These are phyloP conservation scores for Pardalotus punctatus DNA, from an alignment of 2,113 vertebrate genomes.

Conservation along the genomic window DNA sequence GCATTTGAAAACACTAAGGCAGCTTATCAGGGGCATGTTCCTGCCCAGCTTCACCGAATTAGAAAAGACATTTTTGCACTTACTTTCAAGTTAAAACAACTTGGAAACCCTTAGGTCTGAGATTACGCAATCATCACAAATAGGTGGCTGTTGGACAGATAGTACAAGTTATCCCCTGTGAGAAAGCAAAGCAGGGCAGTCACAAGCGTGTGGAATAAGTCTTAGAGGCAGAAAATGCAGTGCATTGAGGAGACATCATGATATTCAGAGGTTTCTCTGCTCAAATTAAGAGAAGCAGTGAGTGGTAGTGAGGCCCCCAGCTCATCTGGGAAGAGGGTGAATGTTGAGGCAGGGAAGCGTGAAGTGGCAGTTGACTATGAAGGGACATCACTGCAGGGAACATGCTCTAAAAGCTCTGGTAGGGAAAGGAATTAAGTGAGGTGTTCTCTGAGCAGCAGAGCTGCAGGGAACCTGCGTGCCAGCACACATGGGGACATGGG, in stretches of 20 bases:
- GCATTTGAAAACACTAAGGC: not conserved
- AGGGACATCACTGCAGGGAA: not conserved
- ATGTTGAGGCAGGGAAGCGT: not conserved
- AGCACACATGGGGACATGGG: rapidly evolving
- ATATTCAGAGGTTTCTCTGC: not conserved
- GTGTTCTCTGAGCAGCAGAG: not conserved
- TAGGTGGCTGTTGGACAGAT: not conserved
- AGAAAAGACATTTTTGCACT: constrained; percentile 2
- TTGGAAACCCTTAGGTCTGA: not conserved
- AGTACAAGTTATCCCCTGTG: not conserved
- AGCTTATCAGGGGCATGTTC: not conserved
- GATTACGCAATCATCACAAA: not conserved
- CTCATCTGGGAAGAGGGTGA: not conserved
- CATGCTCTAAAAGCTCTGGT: not conserved
- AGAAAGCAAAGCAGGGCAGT: not conserved
- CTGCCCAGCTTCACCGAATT: not conserved
- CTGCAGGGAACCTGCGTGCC: not conserved
- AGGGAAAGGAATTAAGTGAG: not conserved
- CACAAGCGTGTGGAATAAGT: not conserved
- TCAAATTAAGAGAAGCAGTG: not conserved
- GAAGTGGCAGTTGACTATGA: not conserved
- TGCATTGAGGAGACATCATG: not conserved
- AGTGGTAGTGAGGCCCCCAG: not conserved
- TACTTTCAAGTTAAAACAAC: not conserved
- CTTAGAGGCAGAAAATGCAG: not conserved